Evolutionary conservation across 2,797 vertebrate species (phyloP).

Genomic region (Clarias pachynema): DNA sequence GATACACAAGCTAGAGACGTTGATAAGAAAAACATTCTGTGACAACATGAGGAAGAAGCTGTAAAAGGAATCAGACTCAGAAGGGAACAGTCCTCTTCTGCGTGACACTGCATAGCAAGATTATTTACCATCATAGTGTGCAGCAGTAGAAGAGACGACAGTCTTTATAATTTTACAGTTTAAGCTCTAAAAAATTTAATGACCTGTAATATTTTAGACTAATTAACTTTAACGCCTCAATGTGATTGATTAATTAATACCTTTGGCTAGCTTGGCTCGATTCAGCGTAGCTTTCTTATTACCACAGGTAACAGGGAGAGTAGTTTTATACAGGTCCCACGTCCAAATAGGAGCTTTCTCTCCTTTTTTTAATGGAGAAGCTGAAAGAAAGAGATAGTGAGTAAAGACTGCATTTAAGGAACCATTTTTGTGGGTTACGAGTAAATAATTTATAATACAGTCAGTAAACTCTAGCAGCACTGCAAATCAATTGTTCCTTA

Average conservation of each 20-base stretch:
- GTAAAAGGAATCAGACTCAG: neutral
- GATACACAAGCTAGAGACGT: neutral
- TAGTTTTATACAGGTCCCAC: conserved; percentile 60
- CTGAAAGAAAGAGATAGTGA: conserved; percentile 55
- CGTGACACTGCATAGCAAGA: neutral
- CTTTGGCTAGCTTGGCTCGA: conserved; percentile 63
- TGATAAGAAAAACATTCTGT: neutral
- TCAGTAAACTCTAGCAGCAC: neutral
- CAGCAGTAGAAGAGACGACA: neutral
- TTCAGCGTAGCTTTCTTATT: conserved; percentile 39
- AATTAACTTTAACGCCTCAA: conserved; percentile 45
- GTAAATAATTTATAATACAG: neutral
- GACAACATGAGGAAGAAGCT: neutral
- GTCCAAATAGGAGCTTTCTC: conserved; percentile 62
- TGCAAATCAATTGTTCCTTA: neutral
- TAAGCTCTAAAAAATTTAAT: neutral
- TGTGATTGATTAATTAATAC: conserved; percentile 49
- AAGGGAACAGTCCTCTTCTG: neutral
- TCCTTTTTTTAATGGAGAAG: conserved; percentile 62
- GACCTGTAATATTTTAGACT: neutral
- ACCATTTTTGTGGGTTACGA: neutral
- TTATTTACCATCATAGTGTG: neutral
- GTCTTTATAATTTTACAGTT: neutral
- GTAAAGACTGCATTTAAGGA: too few relatives aligned
- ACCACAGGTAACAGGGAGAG: conserved; percentile 72